Base-by-base conservation (phyloP, 2,888 invertebrate species). In the Harpagoxenus sublaevis region DNA sequence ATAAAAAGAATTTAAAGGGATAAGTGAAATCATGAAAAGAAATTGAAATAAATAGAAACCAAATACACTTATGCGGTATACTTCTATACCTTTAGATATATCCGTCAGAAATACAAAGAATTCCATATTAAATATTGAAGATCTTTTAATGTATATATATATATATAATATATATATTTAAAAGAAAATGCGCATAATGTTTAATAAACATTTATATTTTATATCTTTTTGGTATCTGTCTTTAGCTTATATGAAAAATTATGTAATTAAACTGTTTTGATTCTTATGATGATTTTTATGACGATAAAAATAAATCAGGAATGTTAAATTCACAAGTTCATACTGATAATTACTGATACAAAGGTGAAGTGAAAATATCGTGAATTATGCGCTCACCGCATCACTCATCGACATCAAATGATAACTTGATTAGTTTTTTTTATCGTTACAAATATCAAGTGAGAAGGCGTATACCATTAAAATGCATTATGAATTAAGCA, bases 401-500 rank as follows among this genome's bases (percentile, higher is more conserved):
- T 85, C 70, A 51, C 68, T 70, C 63, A 73, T 65, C 53, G 68
- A 83, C 63, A 86, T 78, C 62, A 87, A 89, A 88, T 84, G 84
- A 88, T 87, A 84, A 62, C 70, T 82, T 79, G 57, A 81, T 84
- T 63, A 81, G 62, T 79, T 84, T 85, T 86, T 66, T 57, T 84
- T 62, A 84, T 88, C 87, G 86, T 84, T 79, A 63, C 66, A 74
- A 84, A 74, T 71, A 78, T 81, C 84, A 86, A 87, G 55, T 87
- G 66, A 88, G 78, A 75, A 62, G 55, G 45, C 62, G 45, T n/a
- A 79, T 85, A 73, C 18, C 57, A 60, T 87, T 83, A 39, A 85
- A 85, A 62, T 74, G 70, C 55, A 71, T 75, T 18, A 68, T 18
- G 70, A 78, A 71, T 92, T 94, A 95, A 91, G 94, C 95, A 77